Evolutionary conservation across 64 coral and sea anemone species (phyloP).

Genomic region (Trachythela sp.): DNA sequence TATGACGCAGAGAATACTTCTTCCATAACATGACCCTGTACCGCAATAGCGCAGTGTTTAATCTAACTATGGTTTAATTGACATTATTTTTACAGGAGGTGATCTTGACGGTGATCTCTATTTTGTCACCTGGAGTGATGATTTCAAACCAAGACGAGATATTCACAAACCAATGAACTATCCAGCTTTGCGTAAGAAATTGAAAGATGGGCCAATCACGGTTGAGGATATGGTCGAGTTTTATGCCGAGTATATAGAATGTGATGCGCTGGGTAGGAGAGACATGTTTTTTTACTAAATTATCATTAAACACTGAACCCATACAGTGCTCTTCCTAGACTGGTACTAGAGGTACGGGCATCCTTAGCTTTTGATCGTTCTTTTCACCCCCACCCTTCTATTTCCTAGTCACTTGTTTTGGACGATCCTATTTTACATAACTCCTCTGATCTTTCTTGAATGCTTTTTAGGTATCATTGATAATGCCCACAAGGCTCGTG

Average conservation of each 20-base stretch:
- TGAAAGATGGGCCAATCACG: background rate
- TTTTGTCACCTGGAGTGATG: background rate
- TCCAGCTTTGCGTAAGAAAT: background rate
- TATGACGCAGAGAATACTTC: too few relatives aligned
- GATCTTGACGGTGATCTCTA: conserved; percentile 18
- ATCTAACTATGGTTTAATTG: background rate
- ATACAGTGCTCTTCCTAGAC: too few relatives aligned
- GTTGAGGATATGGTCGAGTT: conserved; percentile 13
- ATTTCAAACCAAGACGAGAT: background rate
- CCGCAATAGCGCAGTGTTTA: too few relatives aligned
- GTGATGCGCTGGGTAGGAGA: background rate
- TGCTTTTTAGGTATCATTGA: background rate
- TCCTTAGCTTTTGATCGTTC: too few relatives aligned
- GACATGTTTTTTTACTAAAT: background rate
- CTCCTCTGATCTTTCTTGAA: background rate
- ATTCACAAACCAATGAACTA: background rate
- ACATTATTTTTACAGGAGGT: background rate
- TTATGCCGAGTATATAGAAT: background rate
- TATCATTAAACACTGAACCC: too few relatives aligned
- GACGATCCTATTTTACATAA: too few relatives aligned
- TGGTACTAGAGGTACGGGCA: too few relatives aligned
- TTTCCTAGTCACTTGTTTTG: too few relatives aligned
- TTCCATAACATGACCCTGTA: too few relatives aligned
- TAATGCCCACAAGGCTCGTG: background rate
- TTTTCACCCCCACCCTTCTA: too few relatives aligned